Conservation (phyloP, 2,888 invertebrate genomes). For the Trissoscelio sp. region DNA sequence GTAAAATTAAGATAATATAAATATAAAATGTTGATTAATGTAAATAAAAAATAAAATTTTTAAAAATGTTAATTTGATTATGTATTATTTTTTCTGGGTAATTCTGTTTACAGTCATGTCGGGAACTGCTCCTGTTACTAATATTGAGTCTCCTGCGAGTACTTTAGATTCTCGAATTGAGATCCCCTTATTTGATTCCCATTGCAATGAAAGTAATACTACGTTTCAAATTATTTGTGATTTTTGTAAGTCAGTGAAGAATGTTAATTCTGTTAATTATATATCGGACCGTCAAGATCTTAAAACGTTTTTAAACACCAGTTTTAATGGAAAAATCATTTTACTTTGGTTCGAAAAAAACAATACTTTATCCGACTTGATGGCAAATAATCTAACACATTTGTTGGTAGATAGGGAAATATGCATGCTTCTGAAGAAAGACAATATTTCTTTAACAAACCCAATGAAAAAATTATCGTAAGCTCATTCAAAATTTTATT, state of each 20-base stretch:
- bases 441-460: neutral
- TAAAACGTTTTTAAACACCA: neutral
- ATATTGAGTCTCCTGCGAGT: neutral
- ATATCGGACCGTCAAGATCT: neutral
- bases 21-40: too few species aligned
- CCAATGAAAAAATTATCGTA: slow-evolving; percentile 5
- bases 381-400: neutral
- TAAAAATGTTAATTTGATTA: neutral
- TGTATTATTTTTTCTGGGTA: neutral
- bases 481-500: neutral
- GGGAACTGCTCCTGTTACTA: neutral
- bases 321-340: neutral
- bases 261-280: slow-evolving; percentile 6
- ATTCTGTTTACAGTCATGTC: neutral
- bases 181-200: too few species aligned
- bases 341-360: neutral
- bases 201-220: neutral
- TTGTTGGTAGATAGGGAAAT: neutral
- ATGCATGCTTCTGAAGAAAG: neutral
- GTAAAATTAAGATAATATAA: too few species aligned
- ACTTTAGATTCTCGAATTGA: too few species aligned
- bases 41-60: too few species aligned
- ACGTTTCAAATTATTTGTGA: slow-evolving; percentile 23
- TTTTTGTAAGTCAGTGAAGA: neutral
- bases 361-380: neutral